Conservation (phyloP, 2,113 vertebrate species). For the Nycticebus coucang region DNA sequence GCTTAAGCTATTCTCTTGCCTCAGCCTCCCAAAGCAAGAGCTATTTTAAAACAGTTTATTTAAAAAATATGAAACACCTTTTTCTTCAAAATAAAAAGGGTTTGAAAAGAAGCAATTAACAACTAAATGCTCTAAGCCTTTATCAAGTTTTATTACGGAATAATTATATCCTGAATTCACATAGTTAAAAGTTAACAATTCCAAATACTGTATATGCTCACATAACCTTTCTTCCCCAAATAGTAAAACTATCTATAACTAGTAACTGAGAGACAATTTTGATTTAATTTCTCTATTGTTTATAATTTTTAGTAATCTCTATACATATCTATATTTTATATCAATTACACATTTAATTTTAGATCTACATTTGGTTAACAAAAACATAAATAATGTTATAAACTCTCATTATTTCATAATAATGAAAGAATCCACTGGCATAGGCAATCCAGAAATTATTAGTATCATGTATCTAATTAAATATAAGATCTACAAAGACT, state of each 20-base stretch:
- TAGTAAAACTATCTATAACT: slow-evolving; percentile 17
- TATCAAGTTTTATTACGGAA: not conserved
- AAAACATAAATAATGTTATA: slow-evolving; percentile 30
- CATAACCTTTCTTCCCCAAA: not conserved
- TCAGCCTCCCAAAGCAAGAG: not conserved
- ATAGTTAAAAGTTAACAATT: not conserved
- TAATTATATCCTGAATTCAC: not conserved
- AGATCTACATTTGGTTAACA: not conserved
- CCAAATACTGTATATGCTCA: slow-evolving; percentile 3
- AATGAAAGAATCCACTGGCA: not conserved
- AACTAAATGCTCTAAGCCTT: not conserved
- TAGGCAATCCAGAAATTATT: not conserved
- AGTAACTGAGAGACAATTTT: not conserved
- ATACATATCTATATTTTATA: not conserved
- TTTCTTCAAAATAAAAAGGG: slow-evolving; percentile 18
- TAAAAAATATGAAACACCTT: not conserved
- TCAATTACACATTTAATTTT: slow-evolving; percentile 19
- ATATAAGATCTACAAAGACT: not conserved
- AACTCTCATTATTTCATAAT: not conserved
- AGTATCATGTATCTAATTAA: not conserved
- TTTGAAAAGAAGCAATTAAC: not conserved
- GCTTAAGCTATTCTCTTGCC: too few species aligned
- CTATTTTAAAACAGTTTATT: not conserved
- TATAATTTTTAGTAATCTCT: slow-evolving; percentile 31
- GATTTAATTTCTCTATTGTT: not conserved